phyloP scores from a whole-genome alignment of 2,888 invertebrate genomes.

The Spilosoma lubricipeda region DNA sequence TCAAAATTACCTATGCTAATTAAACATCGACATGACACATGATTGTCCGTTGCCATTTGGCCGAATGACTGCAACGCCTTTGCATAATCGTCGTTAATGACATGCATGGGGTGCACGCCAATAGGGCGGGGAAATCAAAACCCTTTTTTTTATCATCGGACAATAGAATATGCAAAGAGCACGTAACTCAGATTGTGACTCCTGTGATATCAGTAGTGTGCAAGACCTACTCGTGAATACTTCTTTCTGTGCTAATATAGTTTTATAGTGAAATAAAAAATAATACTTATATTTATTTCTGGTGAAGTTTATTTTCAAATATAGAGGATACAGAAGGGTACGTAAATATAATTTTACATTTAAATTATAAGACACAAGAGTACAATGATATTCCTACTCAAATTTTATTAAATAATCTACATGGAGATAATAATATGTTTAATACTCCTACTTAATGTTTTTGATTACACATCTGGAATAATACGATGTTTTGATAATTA shows the following conservation, averaged over 20 bases:
- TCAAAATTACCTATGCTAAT: not conserved
- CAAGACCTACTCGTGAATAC: conserved; percentile 65
- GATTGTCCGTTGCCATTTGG: conserved; percentile 19
- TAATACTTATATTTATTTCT: conserved; percentile 52
- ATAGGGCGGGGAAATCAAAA: conserved; percentile 68
- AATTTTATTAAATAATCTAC: conserved; percentile 24
- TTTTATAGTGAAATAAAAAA: conserved; percentile 45
- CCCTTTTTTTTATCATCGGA: conserved; percentile 67
- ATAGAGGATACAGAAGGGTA: conserved; percentile 49
- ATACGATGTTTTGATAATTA: conserved; percentile 37
- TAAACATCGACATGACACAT: not conserved
- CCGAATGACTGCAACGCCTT: conserved; percentile 42
- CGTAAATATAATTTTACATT: conserved; percentile 30
- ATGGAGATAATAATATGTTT: conserved; percentile 20
- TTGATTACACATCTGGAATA: conserved; percentile 24
- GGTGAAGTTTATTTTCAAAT: conserved; percentile 64
- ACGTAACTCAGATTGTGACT: conserved; percentile 59
- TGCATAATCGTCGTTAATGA: conserved; percentile 40
- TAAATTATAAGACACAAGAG: conserved; percentile 32
- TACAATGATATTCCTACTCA: conserved; percentile 39
- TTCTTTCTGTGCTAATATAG: conserved; percentile 41
- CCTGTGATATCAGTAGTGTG: conserved; percentile 68
- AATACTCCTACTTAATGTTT: conserved; percentile 29
- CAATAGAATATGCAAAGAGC: conserved; percentile 72
- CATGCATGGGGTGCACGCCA: conserved; percentile 37